phyloP scores from a whole-genome alignment of 1,140 invertebrate genomes.

The Penaeus japonicus region DNA sequence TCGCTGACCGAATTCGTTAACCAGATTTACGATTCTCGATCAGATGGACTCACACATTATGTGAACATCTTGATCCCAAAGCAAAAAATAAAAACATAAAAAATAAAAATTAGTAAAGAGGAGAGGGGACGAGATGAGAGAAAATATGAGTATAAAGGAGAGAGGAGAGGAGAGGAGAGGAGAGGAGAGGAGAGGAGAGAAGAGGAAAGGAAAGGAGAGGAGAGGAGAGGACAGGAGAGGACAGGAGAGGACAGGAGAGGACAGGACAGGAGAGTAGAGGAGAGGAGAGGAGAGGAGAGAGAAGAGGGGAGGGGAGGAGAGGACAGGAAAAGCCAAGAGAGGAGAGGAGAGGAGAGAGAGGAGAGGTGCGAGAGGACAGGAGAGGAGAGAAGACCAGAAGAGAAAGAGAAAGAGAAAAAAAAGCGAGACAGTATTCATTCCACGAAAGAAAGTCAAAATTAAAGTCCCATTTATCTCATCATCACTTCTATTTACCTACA shows the following conservation, averaged over 20 bases:
- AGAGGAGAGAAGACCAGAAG: neutral
- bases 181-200: neutral
- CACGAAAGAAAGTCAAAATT: no score
- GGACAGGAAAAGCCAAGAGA: neutral
- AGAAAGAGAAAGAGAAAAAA: conserved; percentile 16
- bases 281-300: neutral
- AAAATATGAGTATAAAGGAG: neutral
- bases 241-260: neutral
- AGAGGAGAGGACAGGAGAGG: neutral
- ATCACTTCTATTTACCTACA: no score
- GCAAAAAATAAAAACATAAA: neutral
- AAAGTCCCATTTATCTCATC: no score
- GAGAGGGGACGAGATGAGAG: no score
- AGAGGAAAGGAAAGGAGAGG: neutral
- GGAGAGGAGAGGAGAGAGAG: neutral
- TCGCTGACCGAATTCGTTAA: neutral
- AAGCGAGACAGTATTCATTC: neutral
- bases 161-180: neutral
- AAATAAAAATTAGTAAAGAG: no score
- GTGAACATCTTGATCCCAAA: no score
- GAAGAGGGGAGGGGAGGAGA: neutral
- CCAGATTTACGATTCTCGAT: neutral
- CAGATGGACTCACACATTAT: no score
- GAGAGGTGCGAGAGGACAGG: conserved; percentile 3
- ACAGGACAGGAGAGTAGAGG: neutral